Percentiles rank a stretch among this genome's conserved stretches.
Evolutionary conservation across 2,113 vertebrate species (phyloP).

Genomic region (Serilophus lunatus): DNA sequence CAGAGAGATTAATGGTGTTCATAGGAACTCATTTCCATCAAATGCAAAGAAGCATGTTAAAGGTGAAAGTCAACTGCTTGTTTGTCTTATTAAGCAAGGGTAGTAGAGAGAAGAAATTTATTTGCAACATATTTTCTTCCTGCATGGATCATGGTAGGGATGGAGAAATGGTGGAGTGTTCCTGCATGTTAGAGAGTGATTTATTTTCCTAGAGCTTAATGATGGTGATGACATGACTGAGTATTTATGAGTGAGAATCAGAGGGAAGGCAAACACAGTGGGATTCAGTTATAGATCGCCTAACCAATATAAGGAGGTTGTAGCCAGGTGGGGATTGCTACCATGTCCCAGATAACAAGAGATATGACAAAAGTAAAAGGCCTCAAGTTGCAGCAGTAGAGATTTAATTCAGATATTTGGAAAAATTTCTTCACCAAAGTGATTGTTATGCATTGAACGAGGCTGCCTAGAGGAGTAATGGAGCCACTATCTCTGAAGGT

Average conservation of each 20-base stretch:
- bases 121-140: not conserved
- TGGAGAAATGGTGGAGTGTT: not conserved
- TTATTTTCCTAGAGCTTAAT: not conserved
- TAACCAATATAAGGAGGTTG: not conserved
- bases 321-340: not conserved
- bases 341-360: not conserved
- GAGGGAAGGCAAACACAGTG: not conserved
- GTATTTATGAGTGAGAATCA: not conserved
- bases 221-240: not conserved
- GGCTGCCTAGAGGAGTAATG: too few species aligned
- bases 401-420: not conserved
- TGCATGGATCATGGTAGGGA: not conserved
- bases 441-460: not conserved
- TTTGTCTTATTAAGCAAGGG: not conserved
- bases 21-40: not conserved
- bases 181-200: not conserved
- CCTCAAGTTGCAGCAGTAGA: not conserved
- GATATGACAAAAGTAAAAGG: not conserved
- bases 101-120: not conserved
- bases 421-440: not conserved
- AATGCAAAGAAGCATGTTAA: not conserved
- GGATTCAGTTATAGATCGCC: not conserved
- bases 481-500: not conserved
- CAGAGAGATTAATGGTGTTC: not conserved
- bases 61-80: not conserved